Conservation (phyloP, 2,113 vertebrate species). For the Nesoenas mayeri region DNA sequence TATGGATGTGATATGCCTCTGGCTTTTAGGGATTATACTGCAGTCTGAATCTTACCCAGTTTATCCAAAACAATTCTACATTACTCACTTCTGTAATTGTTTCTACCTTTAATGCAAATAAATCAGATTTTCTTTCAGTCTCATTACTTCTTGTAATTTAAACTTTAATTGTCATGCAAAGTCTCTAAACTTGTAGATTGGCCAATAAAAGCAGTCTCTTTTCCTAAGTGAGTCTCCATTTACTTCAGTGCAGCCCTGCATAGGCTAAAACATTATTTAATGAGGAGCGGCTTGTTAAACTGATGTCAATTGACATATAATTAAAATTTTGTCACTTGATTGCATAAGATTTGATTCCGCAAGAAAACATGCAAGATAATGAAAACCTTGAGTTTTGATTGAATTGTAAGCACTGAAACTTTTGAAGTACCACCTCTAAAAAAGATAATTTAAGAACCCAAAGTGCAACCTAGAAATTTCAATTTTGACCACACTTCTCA, state of each 20-base stretch:
- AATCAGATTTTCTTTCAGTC: background rate
- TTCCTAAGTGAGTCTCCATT: background rate
- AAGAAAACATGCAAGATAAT: background rate
- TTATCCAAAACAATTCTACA: background rate
- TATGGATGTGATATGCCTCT: background rate
- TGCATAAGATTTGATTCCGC: background rate
- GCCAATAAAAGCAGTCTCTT: background rate
- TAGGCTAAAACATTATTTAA: background rate
- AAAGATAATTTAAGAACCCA: rapidly evolving
- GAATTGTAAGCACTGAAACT: background rate
- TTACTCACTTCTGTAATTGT: background rate
- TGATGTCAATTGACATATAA: background rate
- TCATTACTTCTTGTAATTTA: background rate
- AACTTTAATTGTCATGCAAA: background rate
- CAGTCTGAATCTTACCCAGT: background rate
- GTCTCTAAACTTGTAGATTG: background rate
- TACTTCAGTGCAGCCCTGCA: background rate
- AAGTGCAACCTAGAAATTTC: background rate
- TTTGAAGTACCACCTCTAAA: background rate
- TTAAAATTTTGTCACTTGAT: background rate
- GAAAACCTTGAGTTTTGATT: background rate
- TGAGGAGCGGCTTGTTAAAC: background rate
- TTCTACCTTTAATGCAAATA: background rate
- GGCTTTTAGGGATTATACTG: background rate
- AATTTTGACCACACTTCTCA: background rate